Base-by-base conservation (phyloP, 2,888 invertebrate genomes). In the Seira ritae region DNA sequence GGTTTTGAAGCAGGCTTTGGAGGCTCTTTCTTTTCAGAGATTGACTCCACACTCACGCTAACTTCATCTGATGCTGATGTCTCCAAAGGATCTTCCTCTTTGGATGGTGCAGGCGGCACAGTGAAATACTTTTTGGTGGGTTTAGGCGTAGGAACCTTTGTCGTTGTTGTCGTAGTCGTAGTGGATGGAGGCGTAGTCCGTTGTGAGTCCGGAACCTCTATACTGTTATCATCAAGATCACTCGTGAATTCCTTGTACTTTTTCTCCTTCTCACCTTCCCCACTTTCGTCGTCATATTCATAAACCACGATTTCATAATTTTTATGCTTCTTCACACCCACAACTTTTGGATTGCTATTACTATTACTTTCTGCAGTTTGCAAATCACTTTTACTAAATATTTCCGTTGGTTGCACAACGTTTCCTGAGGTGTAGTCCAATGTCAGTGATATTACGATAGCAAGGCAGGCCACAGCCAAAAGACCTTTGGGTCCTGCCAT, bases 271-370 rank as follows among this genome's bases (percentile, higher is more conserved):
- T 20, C 55, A 22, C 62, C 20, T 15, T 69, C 62, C 23, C 84
- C 85, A n/a, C 50, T 72, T 24, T 65, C 69, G 19, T 84, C 80
- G 66, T 78, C 84, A 31, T 87, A 87, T 60, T 87, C 87, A 24
- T 87, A 87, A 24, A 87, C 76, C 3, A 87, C 82, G 23, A 87
- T 87, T 74, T 87, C 87, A 50, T 87, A 87, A 55, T 87, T 87
- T 76, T 87, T 87, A n/a, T 87, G 84, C 66, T 87, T 87, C 73
- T 87, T 87, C 22, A 87, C 81, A 0, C 84, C 85, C 1, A 87
- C 85, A 22, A 84, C 66, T 77, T 81, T 85, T 20, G 80, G 60
- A 46, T 69, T 73, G 10, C 62, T 72, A 17, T 60, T 55, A 22
- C 50, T 50, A 1, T 24, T 42, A 12, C 70, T 23, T 24, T 70